A percentile compares a stretch with the other conserved stretches of the same genome.
Conservation (phyloP, 2,797 vertebrate species). For the Pagetopsis macropterus region DNA sequence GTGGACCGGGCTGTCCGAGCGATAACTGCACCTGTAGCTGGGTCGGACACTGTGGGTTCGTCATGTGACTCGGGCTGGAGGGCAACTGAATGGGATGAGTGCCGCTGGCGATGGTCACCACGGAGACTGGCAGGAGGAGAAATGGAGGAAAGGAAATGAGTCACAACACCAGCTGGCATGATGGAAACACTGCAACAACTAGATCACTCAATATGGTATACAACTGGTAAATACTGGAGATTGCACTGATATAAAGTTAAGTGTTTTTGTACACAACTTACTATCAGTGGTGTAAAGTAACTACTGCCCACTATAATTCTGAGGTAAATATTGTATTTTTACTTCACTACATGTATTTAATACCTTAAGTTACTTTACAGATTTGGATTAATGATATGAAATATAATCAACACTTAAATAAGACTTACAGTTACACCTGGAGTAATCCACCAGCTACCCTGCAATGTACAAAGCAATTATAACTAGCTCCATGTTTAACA, state of each 20-base stretch:
- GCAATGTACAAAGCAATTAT: too few relatives aligned
- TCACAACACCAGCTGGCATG: conserved; percentile 45
- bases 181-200: conserved; percentile 21
- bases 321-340: too few relatives aligned
- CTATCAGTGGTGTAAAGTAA: too few relatives aligned
- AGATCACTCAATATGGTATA: background rate
- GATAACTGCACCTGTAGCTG: conserved; percentile 91
- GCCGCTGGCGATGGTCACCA: conserved; percentile 68
- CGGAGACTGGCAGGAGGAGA: conserved; percentile 73
- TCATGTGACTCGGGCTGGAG: conserved; percentile 90
- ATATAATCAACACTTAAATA: too few relatives aligned
- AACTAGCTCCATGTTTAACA: too few relatives aligned
- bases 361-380: too few relatives aligned
- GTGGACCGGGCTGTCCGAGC: conserved; percentile 86
- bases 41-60: conserved; percentile 90
- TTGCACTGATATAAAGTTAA: background rate
- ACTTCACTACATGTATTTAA: too few relatives aligned
- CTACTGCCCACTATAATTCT: too few relatives aligned
- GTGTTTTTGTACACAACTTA: too few relatives aligned
- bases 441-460: too few relatives aligned
- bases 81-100: conserved; percentile 79
- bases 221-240: background rate
- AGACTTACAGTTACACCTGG: too few relatives aligned
- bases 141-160: conserved; percentile 24
- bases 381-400: too few relatives aligned